Conservation (phyloP, 2,888 invertebrate genomes). For the Malachius bipustulatus region DNA sequence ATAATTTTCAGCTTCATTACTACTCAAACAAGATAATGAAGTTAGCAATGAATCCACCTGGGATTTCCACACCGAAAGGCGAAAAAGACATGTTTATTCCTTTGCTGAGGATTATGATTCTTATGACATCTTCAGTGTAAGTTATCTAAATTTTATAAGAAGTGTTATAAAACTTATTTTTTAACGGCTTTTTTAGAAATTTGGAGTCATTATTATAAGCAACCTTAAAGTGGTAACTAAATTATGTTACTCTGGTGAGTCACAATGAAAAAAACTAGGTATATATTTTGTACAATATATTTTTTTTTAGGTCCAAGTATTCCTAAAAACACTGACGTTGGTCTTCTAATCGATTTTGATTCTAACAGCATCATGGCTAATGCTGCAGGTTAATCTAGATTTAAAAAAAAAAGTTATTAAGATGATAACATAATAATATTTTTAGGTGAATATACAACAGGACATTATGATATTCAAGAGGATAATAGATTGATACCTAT, state of each 20-base stretch:
- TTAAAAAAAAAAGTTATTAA: too few relatives aligned
- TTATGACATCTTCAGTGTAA: constrained; percentile 32
- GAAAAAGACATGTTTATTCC: constrained; percentile 24
- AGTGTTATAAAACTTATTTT: constrained; percentile 10
- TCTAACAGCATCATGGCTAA: too few relatives aligned
- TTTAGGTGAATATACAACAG: too few relatives aligned
- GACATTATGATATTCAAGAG: constrained; percentile 20
- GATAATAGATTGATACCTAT: constrained; percentile 26
- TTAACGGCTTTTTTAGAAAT: constrained; percentile 35
- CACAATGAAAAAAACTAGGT: not conserved
- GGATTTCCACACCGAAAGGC: constrained; percentile 19
- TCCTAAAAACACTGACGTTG: not conserved
- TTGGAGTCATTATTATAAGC: constrained; percentile 42
- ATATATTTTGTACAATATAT: not conserved
- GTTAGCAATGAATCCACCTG: too few relatives aligned
- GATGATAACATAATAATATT: too few relatives aligned
- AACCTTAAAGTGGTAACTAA: constrained; percentile 43
- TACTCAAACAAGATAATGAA: constrained; percentile 7
- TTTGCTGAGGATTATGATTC: constrained; percentile 30
- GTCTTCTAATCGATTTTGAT: too few relatives aligned
- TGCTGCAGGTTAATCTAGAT: too few relatives aligned
- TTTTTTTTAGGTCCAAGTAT: constrained; percentile 3
- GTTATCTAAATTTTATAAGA: too few relatives aligned
- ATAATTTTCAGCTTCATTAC: constrained; percentile 3
- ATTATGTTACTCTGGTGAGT: constrained; percentile 36